Conservation (phyloP, 2,113 vertebrate genomes). For the Martes martes region DNA sequence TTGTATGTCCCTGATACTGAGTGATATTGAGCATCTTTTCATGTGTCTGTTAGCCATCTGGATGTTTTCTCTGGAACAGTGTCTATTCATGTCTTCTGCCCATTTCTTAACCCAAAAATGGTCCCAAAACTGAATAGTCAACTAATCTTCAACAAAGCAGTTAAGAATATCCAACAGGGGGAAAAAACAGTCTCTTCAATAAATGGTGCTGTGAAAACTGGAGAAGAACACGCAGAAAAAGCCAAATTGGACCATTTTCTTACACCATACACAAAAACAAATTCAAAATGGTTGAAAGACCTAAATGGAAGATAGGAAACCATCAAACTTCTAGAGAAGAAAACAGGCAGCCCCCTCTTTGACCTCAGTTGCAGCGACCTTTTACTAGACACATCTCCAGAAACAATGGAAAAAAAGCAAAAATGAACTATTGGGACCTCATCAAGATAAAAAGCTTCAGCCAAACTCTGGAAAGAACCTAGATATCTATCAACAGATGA, state of each 20-base stretch:
- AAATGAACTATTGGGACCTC: not conserved
- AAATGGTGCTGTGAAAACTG: not conserved
- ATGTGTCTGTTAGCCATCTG: too few species aligned
- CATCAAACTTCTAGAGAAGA: not conserved
- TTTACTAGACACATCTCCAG: not conserved
- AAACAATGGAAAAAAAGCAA: not conserved
- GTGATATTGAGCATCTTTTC: too few species aligned
- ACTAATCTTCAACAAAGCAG: not conserved
- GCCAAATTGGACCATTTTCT: too few species aligned
- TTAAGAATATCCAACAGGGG: not conserved
- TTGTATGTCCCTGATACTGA: too few species aligned
- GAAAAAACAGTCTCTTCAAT: not conserved
- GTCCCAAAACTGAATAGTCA: not conserved
- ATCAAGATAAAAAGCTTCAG: too few species aligned
- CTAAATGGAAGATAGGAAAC: not conserved
- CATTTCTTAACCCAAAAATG: not conserved
- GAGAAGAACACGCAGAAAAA: too few species aligned
- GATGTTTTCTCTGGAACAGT: too few species aligned
- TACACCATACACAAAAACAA: too few species aligned
- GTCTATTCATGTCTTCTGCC: too few species aligned
- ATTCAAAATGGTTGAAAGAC: not conserved
- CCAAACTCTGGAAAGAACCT: too few species aligned
- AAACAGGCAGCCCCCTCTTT: not conserved
- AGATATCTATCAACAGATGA: too few species aligned
- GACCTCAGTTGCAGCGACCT: not conserved